Conservation (phyloP, 2,797 vertebrate species). For the Anguilla obscura region DNA sequence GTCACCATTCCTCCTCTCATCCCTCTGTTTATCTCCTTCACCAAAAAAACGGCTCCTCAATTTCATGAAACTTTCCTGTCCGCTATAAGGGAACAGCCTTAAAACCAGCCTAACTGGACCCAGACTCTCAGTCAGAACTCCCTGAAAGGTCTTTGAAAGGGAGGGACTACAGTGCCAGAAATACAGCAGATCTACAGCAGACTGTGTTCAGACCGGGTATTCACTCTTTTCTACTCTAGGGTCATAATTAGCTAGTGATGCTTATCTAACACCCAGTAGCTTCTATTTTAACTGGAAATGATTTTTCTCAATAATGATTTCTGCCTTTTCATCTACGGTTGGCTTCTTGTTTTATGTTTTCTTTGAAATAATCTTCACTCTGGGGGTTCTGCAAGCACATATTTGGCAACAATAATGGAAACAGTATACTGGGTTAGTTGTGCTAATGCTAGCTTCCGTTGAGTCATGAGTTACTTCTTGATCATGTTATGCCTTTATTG, state of each 20-base stretch:
- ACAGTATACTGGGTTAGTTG: not conserved
- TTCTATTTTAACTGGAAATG: not conserved
- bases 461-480: not conserved
- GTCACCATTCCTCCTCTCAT: constrained; percentile 1
- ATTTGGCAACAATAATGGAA: not conserved
- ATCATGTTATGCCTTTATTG: not conserved
- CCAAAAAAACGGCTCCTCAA: not conserved
- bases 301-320: not conserved
- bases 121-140: not conserved
- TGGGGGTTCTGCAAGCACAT: not conserved
- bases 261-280: not conserved
- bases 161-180: not conserved
- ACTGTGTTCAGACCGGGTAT: not conserved
- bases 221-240: not conserved
- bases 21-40: not conserved
- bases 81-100: not conserved
- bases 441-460: not conserved
- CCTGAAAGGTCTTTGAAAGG: not conserved
- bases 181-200: not conserved
- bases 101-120: not conserved
- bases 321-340: not conserved
- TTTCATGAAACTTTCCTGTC: not conserved
- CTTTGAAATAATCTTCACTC: not conserved
- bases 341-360: not conserved
- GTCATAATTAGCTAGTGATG: not conserved